Evolutionary conservation across 2,113 vertebrate genomes (phyloP).

Genomic region (Coreoperca whiteheadi): DNA sequence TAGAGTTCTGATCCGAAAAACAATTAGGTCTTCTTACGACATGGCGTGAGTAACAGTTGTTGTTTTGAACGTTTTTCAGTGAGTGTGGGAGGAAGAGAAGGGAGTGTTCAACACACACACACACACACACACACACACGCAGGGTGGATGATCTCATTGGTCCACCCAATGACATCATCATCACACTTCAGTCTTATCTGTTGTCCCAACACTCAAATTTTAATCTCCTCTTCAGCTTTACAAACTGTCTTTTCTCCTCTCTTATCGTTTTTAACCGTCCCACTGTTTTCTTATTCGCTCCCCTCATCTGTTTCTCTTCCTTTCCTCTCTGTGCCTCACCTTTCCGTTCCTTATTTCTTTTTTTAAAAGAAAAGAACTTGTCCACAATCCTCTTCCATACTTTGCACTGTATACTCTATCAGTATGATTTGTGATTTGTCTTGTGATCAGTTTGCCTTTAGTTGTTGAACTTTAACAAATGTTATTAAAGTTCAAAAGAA

Average conservation of each 20-base stretch:
- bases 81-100: conserved; percentile 36
- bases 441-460: not conserved
- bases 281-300: not conserved
- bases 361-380: not conserved
- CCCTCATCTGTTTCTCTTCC: not conserved
- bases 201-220: not conserved
- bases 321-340: not conserved
- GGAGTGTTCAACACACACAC: conserved; percentile 26
- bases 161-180: conserved; percentile 60
- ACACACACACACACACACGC: conserved; percentile 28
- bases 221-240: not conserved
- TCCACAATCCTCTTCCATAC: not conserved
- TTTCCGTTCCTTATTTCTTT: not conserved
- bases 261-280: not conserved
- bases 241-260: not conserved
- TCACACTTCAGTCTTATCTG: conserved; percentile 28
- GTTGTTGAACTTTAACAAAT: not conserved
- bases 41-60: not conserved
- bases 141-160: conserved; percentile 64
- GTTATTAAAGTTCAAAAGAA: not conserved
- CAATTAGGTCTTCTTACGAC: not conserved
- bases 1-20: not conserved
- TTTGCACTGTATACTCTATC: not conserved
- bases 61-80: conserved; percentile 33
- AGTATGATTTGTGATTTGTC: not conserved